These are phyloP conservation scores for Cheilosia vernalis DNA, from an alignment of 2,888 invertebrate genomes.

Conservation along the genomic window DNA sequence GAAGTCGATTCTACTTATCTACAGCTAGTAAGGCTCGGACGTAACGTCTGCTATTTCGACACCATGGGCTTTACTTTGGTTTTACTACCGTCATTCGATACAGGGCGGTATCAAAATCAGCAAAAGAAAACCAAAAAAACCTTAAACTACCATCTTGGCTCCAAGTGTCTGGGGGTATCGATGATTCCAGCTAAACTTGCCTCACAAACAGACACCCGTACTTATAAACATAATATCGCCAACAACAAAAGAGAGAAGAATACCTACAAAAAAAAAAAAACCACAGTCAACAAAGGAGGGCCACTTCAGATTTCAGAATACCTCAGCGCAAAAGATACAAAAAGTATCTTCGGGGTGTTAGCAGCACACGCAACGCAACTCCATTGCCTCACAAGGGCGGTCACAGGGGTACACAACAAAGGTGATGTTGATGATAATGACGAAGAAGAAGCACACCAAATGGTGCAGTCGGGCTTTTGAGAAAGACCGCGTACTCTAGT, in stretches of 20 bases:
- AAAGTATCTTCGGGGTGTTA: constrained; percentile 61
- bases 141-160: constrained; percentile 13
- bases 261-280: constrained; percentile 26
- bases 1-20: too few species aligned
- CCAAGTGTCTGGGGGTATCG: constrained; percentile 40
- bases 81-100: too few species aligned
- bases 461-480: constrained; percentile 62
- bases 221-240: constrained; percentile 15
- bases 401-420: constrained; percentile 44
- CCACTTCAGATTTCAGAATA: constrained; percentile 50
- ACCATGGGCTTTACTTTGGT: too few species aligned
- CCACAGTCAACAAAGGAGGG: constrained; percentile 55
- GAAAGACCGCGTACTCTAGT: constrained; percentile 56
- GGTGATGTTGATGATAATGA: constrained; percentile 59
- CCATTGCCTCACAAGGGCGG: too few species aligned
- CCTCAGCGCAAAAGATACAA: constrained; percentile 39
- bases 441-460: constrained; percentile 59
- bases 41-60: too few species aligned
- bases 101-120: not conserved
- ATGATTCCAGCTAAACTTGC: constrained; percentile 25
- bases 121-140: not conserved
- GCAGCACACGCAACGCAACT: constrained; percentile 42
- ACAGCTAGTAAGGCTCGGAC: too few species aligned
- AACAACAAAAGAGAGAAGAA: constrained; percentile 6
- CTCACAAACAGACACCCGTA: constrained; percentile 9